These are phyloP conservation scores for Chironomus tentans DNA, from an alignment of 2,888 invertebrate species.

Conservation along the genomic window DNA sequence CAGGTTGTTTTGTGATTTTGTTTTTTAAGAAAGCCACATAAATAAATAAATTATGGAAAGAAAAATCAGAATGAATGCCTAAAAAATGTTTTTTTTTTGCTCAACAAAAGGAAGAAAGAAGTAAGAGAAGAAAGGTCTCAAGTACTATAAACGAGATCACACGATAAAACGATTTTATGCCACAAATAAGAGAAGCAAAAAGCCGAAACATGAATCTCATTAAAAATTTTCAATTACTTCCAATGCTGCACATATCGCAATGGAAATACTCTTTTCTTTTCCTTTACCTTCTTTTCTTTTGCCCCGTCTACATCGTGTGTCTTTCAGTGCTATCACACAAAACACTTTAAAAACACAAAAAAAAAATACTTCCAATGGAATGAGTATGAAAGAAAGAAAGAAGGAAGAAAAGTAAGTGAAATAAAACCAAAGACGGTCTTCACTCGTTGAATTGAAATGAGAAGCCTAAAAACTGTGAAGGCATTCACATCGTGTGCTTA, in stretches of 20 bases:
- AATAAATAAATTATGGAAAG: no score
- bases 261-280: slow-evolving; percentile 9
- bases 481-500: slow-evolving; percentile 16
- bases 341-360: slow-evolving; percentile 27
- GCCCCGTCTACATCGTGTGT: neutral
- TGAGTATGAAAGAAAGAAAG: slow-evolving; percentile 34
- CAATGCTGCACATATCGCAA: slow-evolving; percentile 14
- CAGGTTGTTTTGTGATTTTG: neutral
- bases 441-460: slow-evolving; percentile 13
- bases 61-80: no score
- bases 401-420: slow-evolving; percentile 10
- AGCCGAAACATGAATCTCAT: slow-evolving; percentile 7
- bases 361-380: slow-evolving; percentile 31
- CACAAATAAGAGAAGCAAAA: neutral
- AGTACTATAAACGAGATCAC: neutral
- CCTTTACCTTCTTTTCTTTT: neutral
- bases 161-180: neutral
- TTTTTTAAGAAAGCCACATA: no score
- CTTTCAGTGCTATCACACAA: neutral
- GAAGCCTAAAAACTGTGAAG: slow-evolving; percentile 22
- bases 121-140: neutral
- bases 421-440: slow-evolving; percentile 8
- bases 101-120: no score
- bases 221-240: slow-evolving; percentile 24
- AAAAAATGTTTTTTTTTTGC: no score